Base-by-base conservation (phyloP, 1,140 invertebrate genomes). In the Notospermus geniculatus region DNA sequence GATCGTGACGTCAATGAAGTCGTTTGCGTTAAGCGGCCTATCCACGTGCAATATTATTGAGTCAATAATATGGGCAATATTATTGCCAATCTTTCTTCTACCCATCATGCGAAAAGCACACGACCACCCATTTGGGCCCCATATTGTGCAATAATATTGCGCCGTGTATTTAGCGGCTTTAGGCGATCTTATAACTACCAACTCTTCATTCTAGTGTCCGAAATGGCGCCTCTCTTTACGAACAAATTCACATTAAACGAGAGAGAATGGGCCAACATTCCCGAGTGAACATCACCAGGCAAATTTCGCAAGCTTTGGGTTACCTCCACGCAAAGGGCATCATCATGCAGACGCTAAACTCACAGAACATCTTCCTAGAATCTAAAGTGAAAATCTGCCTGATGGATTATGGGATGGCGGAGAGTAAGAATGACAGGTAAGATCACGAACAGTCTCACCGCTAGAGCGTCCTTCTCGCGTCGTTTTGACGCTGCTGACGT, bases 321-420 rank as follows among this genome's bases (percentile, higher is more conserved):
- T 84, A 84, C 64, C 72, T 84, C 0, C 83, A 84, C 65, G 81
- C 82, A 32, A 83, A 82, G 62, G 80, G 76, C 13, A 82, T 84
- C 32, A 73, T 83, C 5, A 75, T 83, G n/a, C 69, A 73, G 32
- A 76, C 74, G 54, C 73, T 84, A 17, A 83, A 78, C 59, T 78
- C 82, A 5, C 73, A 74, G 53, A 84, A 84, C 56, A 75, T 84
- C 27, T 83, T 83, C 60, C 66, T 84, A 11, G 79, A 82, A 61
- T 73, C 74, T 1, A 77, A 80, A 65, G 82, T 82, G 23, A 80
- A 82, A 67, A 69, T 84, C 27, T 82, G 77, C 54, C 74, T 83
- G 5, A 72, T 84, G 63, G 83, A 84, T 63, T 81, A 80, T 61
- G 77, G 77, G 13, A 75, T 82, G 60, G 66, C 73, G 0, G 75